Conservation (phyloP, 1,140 invertebrate genomes). For the Pachyrhynchus sulphureomaculatus region DNA sequence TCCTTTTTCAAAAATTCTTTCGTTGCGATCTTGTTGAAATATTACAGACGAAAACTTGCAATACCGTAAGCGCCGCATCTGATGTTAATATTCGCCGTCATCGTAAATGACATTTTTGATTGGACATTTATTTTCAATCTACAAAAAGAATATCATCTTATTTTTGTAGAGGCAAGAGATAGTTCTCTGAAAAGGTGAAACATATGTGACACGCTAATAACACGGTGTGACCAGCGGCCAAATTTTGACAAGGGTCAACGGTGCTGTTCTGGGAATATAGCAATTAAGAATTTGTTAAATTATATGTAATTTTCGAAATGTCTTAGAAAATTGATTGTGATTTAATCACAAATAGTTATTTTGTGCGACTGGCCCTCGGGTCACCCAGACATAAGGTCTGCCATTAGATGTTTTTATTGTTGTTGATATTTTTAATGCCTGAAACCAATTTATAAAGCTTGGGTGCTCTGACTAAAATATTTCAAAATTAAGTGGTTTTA, state of each 20-base stretch:
- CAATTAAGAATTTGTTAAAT: slow-evolving; percentile 45
- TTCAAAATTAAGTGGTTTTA: too few relatives aligned
- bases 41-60: too few relatives aligned
- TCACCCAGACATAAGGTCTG: slow-evolving; percentile 8
- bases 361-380: slow-evolving; percentile 13
- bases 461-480: not conserved
- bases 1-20: too few relatives aligned
- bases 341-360: slow-evolving; percentile 36
- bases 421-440: too few relatives aligned
- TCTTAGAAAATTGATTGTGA: slow-evolving; percentile 39
- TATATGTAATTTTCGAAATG: slow-evolving; percentile 41
- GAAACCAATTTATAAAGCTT: not conserved
- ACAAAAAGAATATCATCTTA: not conserved
- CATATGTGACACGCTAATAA: slow-evolving; percentile 42
- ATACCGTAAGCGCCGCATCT: too few relatives aligned
- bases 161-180: slow-evolving; percentile 15
- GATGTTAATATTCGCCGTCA: too few relatives aligned
- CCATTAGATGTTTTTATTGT: not conserved
- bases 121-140: slow-evolving; percentile 4
- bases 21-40: too few relatives aligned
- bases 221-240: slow-evolving; percentile 38
- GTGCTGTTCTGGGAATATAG: slow-evolving; percentile 40
- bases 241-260: slow-evolving; percentile 42
- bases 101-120: not conserved
- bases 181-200: slow-evolving; percentile 31